Evolutionary conservation across 1,140 invertebrate species (phyloP).

Genomic region (Platyura marginata): DNA sequence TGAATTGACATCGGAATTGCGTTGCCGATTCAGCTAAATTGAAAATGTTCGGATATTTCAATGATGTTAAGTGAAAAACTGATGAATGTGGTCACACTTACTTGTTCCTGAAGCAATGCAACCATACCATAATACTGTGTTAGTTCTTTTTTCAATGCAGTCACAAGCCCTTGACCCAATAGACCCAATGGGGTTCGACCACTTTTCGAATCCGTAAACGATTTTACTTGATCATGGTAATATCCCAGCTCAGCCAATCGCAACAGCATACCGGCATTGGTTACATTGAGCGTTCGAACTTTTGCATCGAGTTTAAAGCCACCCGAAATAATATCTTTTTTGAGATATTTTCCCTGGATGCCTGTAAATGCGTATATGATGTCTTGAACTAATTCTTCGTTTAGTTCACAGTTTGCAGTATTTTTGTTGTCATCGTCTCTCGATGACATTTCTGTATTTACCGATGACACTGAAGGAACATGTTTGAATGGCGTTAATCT

Average conservation of each 20-base stretch:
- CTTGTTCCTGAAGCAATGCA: constrained; percentile 69
- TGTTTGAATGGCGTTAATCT: neutral
- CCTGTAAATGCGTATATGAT: constrained; percentile 68
- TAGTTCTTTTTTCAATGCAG: constrained; percentile 68
- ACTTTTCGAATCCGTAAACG: constrained; percentile 45
- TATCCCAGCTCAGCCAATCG: constrained; percentile 72
- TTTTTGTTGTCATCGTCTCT: neutral
- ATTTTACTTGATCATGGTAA: constrained; percentile 62
- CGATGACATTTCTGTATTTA: neutral
- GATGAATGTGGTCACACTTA: constrained; percentile 15
- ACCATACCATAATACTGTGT: constrained; percentile 75
- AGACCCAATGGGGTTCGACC: constrained; percentile 39
- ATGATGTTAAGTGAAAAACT: neutral
- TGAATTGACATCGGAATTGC: too few species aligned
- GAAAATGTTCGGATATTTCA: constrained; percentile 4
- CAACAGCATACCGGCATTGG: constrained; percentile 37
- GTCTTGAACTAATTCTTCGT: constrained; percentile 42
- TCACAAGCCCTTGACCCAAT: constrained; percentile 70
- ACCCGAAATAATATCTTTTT: constrained; percentile 38
- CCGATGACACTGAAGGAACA: neutral
- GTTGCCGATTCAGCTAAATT: neutral
- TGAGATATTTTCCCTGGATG: constrained; percentile 56
- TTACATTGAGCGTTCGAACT: constrained; percentile 21
- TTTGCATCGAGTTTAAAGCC: constrained; percentile 48
- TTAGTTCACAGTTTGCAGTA: neutral